phyloP scores from a whole-genome alignment of 2,113 vertebrate species.

The Connochaetes taurinus region DNA sequence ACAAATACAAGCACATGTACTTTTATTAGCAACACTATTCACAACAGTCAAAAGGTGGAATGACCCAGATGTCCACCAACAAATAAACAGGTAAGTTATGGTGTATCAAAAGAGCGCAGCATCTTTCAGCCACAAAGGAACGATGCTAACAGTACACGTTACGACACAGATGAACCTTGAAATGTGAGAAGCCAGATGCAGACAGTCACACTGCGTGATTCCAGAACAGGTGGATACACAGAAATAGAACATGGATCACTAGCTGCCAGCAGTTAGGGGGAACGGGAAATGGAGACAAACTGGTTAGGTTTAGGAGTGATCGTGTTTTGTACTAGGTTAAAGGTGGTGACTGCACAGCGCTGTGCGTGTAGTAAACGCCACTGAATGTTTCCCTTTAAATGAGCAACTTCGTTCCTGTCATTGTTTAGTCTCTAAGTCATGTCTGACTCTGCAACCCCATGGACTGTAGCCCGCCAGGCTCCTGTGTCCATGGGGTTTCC shows the following conservation, averaged over 20 bases:
- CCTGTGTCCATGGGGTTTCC: background rate
- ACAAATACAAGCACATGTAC: background rate
- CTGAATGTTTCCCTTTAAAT: background rate
- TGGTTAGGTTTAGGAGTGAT: background rate
- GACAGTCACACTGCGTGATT: background rate
- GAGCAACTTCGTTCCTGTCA: background rate
- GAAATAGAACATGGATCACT: background rate
- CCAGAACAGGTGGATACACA: background rate
- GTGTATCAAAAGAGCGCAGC: background rate
- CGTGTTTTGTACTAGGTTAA: background rate
- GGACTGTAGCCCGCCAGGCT: background rate
- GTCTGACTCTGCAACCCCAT: background rate
- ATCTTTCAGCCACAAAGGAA: background rate
- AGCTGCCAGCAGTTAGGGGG: background rate
- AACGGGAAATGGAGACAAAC: background rate
- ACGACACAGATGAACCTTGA: background rate
- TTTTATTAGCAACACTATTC: background rate
- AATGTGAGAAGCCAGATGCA: background rate
- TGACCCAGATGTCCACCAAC: background rate
- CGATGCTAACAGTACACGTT: background rate
- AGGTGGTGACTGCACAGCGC: background rate
- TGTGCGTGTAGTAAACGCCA: background rate
- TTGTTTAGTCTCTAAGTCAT: background rate
- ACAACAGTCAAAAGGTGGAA: background rate
- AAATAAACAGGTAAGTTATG: background rate